Percentiles rank a stretch among this genome's conserved stretches.
These are phyloP conservation scores for Celastrina argiolus DNA, from an alignment of 2,888 invertebrate genomes.

Conservation along the genomic window DNA sequence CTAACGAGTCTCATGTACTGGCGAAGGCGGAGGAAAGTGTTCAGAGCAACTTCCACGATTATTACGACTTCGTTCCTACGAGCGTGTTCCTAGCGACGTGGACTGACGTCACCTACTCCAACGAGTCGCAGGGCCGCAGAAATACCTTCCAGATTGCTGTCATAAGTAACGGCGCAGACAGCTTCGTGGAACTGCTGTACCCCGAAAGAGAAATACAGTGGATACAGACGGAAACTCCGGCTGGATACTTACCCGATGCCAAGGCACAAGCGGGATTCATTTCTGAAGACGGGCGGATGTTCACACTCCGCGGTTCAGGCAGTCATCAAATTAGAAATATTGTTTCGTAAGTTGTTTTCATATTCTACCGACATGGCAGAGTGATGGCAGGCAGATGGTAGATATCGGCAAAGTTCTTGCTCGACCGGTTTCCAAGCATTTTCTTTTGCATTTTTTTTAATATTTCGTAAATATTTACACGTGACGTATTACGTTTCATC, in stretches of 20 bases:
- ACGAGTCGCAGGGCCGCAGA: conserved; percentile 82
- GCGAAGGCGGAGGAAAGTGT: conserved; percentile 84
- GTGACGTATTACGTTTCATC: too few relatives aligned
- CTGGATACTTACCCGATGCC: conserved; percentile 89
- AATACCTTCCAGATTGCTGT: conserved; percentile 90
- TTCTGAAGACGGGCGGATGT: conserved; percentile 87
- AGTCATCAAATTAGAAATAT: conserved; percentile 91
- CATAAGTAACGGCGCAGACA: conserved; percentile 85
- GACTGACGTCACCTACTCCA: conserved; percentile 89
- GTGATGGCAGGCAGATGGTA: too few relatives aligned
- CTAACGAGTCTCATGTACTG: conserved; percentile 78
- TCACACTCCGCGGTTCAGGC: conserved; percentile 90
- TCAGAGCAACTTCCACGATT: conserved; percentile 84
- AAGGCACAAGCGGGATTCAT: conserved; percentile 96
- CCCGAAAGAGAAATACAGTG: conserved; percentile 93
- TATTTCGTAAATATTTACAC: too few relatives aligned
- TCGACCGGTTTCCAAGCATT: too few relatives aligned
- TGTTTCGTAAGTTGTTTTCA: conserved; percentile 79
- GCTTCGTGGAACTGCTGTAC: conserved; percentile 92
- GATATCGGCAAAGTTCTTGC: too few relatives aligned
- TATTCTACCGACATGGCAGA: too few relatives aligned
- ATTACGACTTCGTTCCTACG: conserved; percentile 84
- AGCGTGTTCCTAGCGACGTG: conserved; percentile 93
- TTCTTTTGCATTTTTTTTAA: too few relatives aligned
- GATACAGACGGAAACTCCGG: conserved; percentile 88